Conservation (phyloP, 1,140 invertebrate species). For the Polypedilum pembai region DNA sequence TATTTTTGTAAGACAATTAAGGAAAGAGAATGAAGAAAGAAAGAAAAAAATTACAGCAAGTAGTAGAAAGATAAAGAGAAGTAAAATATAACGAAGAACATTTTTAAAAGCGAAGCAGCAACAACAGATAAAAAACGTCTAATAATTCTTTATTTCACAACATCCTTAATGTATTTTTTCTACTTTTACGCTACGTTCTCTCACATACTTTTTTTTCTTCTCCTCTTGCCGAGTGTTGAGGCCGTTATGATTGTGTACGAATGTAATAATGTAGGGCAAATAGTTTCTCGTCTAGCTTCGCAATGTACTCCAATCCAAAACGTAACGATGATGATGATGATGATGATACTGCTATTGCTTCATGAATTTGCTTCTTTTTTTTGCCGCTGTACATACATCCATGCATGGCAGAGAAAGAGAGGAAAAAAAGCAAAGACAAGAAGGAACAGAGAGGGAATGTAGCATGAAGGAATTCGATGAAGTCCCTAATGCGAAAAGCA, state of each 20-base stretch:
- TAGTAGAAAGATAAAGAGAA: not conserved
- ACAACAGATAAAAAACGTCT: slow-evolving; percentile 23
- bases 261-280: not conserved
- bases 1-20: slow-evolving; percentile 15
- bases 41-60: not conserved
- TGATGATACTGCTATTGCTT: slow-evolving; percentile 5
- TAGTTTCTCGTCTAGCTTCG: slow-evolving; percentile 9
- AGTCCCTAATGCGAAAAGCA: slow-evolving; percentile 16
- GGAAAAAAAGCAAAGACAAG: not conserved
- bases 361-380: not conserved
- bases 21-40: not conserved
- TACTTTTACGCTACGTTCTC: not conserved
- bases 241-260: not conserved
- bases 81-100: slow-evolving; percentile 2
- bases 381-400: not conserved
- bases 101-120: slow-evolving; percentile 2
- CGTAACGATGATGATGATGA: slow-evolving; percentile 9
- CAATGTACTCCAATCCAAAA: not conserved
- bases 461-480: slow-evolving; percentile 11
- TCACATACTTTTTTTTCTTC: slow-evolving; percentile 1
- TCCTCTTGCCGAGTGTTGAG: not conserved
- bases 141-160: slow-evolving; percentile 27
- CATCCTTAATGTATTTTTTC: slow-evolving; percentile 28
- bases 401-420: not conserved
- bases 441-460: not conserved